These are phyloP conservation scores for Leptogaster cylindrica DNA, from an alignment of 2,888 invertebrate genomes.

Conservation along the genomic window DNA sequence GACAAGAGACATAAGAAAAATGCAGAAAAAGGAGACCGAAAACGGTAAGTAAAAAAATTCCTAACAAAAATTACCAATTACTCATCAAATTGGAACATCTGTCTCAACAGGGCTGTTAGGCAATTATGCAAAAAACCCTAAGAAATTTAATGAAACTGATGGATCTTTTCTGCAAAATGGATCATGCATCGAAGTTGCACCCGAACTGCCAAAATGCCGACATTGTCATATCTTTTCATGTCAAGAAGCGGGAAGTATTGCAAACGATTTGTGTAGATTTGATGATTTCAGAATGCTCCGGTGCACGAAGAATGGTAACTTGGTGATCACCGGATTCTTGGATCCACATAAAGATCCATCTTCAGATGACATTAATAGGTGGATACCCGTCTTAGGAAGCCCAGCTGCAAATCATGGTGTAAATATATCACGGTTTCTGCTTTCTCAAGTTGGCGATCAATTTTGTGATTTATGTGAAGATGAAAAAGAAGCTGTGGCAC, in stretches of 20 bases:
- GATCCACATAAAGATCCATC: not conserved
- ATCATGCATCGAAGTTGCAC: slow-evolving; percentile 83
- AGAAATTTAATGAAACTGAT: slow-evolving; percentile 70
- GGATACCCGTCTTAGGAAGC: not conserved
- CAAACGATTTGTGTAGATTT: slow-evolving; percentile 94
- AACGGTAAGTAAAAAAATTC: slow-evolving; percentile 71
- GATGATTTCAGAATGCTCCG: slow-evolving; percentile 92
- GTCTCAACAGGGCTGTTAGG: slow-evolving; percentile 50
- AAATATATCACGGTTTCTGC: not conserved
- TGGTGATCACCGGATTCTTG: not conserved
- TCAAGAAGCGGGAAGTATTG: slow-evolving; percentile 79
- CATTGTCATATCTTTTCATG: slow-evolving; percentile 91
- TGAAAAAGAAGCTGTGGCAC: not conserved
- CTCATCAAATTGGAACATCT: slow-evolving; percentile 64
- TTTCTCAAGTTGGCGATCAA: not conserved
- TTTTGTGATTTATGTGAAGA: not conserved
- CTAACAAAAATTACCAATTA: slow-evolving; percentile 74
- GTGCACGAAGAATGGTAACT: slow-evolving; percentile 22
- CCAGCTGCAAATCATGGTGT: not conserved
- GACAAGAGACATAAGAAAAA: no score
- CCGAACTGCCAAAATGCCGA: slow-evolving; percentile 82
- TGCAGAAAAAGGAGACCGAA: slow-evolving; percentile 73
- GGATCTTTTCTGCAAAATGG: slow-evolving; percentile 88
- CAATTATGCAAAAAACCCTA: slow-evolving; percentile 56
- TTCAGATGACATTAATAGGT: not conserved